These are phyloP conservation scores for Formica exsecta DNA, from an alignment of 1,140 invertebrate genomes.

Conservation along the genomic window DNA sequence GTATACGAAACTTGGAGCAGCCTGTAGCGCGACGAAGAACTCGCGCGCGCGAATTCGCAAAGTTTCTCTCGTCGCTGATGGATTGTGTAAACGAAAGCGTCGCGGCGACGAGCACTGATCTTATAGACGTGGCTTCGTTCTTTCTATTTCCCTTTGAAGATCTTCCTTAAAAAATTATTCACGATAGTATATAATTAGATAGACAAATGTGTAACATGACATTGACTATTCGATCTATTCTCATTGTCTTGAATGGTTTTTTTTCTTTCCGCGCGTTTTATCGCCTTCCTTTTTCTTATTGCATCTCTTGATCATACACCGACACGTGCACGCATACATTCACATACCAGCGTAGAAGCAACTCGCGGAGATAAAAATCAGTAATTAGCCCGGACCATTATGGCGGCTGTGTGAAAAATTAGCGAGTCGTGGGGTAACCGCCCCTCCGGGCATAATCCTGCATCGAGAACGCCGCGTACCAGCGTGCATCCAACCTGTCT, in stretches of 20 bases:
- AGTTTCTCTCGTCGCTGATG: background rate
- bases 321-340: background rate
- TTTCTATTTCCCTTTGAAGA: too few species aligned
- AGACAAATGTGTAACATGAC: conserved; percentile 3
- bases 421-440: conserved; percentile 84
- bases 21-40: conserved; percentile 63
- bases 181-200: background rate
- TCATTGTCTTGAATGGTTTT: conserved; percentile 43
- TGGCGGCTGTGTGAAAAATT: conserved; percentile 86
- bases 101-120: background rate
- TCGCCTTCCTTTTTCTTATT: conserved; percentile 20
- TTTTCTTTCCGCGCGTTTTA: conserved; percentile 19
- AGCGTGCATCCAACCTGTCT: conserved; percentile 83
- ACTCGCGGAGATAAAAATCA: conserved; percentile 85
- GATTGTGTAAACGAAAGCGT: conserved; percentile 14
- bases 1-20: conserved; percentile 76
- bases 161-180: background rate
- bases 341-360: conserved; percentile 62
- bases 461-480: conserved; percentile 76
- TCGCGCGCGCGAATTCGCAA: conserved; percentile 46
- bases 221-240: conserved; percentile 26
- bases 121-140: background rate
- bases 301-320: conserved; percentile 18
- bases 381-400: conserved; percentile 86
- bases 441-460: conserved; percentile 84